phyloP scores from a whole-genome alignment of 2,888 invertebrate genomes.

The Thymelicus acteon region DNA sequence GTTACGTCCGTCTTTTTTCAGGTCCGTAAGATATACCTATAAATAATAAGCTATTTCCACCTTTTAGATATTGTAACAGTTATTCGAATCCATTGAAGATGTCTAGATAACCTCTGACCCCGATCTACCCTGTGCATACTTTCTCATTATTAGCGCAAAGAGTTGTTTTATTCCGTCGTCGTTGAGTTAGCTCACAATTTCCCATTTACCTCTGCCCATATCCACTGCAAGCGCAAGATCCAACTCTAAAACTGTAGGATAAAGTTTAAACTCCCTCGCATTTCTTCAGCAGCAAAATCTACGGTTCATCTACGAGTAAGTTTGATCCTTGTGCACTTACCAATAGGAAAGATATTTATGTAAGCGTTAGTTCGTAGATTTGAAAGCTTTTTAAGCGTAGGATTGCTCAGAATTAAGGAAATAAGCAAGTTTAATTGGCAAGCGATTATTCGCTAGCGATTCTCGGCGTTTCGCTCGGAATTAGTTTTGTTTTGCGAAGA shows the following conservation, averaged over 20 bases:
- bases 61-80: too few relatives aligned
- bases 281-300: conserved; percentile 48
- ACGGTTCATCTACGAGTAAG: conserved; percentile 31
- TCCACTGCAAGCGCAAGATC: conserved; percentile 48
- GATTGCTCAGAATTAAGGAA: conserved; percentile 80
- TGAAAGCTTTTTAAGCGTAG: conserved; percentile 64
- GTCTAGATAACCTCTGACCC: conserved; percentile 41
- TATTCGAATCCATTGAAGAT: background rate
- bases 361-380: conserved; percentile 45
- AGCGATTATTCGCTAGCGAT: conserved; percentile 71
- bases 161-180: conserved; percentile 81
- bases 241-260: conserved; percentile 46
- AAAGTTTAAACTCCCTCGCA: conserved; percentile 50
- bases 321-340: conserved; percentile 32
- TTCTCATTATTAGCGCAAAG: conserved; percentile 82
- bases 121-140: conserved; percentile 58
- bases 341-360: conserved; percentile 15
- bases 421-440: conserved; percentile 80
- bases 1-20: too few relatives aligned
- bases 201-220: conserved; percentile 75
- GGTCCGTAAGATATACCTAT: too few relatives aligned
- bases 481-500: conserved; percentile 49
- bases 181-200: conserved; percentile 80
- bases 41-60: too few relatives aligned
- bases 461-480: conserved; percentile 51